Conservation (phyloP, 1,140 invertebrate genomes). For the Cotesia chilonis region DNA sequence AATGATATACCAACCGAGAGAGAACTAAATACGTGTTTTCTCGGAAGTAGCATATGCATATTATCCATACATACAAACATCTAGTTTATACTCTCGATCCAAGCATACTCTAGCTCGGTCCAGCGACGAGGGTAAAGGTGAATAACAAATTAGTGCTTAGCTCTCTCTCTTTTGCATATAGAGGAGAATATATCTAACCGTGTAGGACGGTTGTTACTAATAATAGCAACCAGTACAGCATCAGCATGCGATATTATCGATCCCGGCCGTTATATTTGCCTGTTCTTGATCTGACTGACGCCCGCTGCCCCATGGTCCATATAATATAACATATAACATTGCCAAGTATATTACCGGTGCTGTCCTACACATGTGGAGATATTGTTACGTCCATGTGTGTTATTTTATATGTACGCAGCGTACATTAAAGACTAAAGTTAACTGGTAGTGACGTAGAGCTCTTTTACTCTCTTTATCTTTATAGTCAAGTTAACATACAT, state of each 20-base stretch:
- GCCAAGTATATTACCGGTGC: too few relatives aligned
- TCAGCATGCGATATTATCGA: conserved; percentile 21
- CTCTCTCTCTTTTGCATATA: conserved; percentile 17
- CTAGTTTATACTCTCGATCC: background rate
- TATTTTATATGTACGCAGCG: too few relatives aligned
- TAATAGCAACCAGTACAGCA: conserved; percentile 31
- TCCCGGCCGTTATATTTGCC: conserved; percentile 35
- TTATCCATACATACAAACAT: background rate
- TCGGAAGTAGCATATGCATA: conserved; percentile 3
- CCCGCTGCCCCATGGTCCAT: background rate
- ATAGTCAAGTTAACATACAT: conserved; percentile 4
- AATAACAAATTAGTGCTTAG: background rate
- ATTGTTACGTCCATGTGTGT: background rate
- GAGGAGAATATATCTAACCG: background rate
- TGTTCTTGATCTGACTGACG: conserved; percentile 25
- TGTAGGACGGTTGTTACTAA: conserved; percentile 29
- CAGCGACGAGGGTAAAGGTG: conserved; percentile 19
- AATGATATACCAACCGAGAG: background rate
- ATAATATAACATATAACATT: too few relatives aligned
- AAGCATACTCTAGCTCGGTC: background rate
- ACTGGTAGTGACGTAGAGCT: conserved; percentile 16
- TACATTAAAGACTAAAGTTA: background rate
- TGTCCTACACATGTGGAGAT: conserved; percentile 3
- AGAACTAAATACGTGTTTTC: conserved; percentile 5
- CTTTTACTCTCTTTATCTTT: conserved; percentile 12